Conservation (phyloP, 1,140 invertebrate genomes). For the Drosophila repletoides region DNA sequence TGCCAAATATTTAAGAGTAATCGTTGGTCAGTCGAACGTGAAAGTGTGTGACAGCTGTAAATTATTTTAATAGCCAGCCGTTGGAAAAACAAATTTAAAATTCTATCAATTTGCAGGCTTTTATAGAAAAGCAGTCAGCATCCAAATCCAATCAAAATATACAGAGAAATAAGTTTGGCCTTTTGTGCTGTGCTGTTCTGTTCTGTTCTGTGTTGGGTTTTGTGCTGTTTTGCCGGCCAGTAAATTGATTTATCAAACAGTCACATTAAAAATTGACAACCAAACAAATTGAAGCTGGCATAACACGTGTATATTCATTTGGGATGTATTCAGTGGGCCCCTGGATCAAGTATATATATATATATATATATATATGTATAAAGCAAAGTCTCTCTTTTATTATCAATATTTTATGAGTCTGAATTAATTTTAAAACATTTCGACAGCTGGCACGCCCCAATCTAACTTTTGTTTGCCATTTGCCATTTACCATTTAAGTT, state of each 20-base stretch:
- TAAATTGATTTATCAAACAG: constrained; percentile 73
- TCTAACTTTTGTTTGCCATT: constrained; percentile 59
- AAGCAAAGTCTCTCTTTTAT: constrained; percentile 24
- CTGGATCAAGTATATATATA: too few species aligned
- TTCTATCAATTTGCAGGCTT: constrained; percentile 62
- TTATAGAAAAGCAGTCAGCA: constrained; percentile 37
- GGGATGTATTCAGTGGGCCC: constrained; percentile 4
- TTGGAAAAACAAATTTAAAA: constrained; percentile 67
- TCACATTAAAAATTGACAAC: constrained; percentile 75
- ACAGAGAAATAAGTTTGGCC: constrained; percentile 51
- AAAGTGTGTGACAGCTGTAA: constrained; percentile 39
- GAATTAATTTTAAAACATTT: constrained; percentile 77
- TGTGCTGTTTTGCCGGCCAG: constrained; percentile 27
- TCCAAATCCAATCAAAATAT: constrained; percentile 33
- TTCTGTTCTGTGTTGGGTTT: constrained; percentile 9
- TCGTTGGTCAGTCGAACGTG: constrained; percentile 20
- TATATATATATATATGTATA: too few species aligned
- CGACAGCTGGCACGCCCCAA: constrained; percentile 50
- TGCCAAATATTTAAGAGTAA: constrained; percentile 58
- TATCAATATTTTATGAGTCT: constrained; percentile 78
- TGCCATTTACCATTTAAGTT: constrained; percentile 66
- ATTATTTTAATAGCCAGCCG: constrained; percentile 61
- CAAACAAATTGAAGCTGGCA: constrained; percentile 61
- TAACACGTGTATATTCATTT: constrained; percentile 59
- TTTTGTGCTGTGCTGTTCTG: too few species aligned